phyloP scores from a whole-genome alignment of 2,797 vertebrate genomes.

The Psittacula echo region DNA sequence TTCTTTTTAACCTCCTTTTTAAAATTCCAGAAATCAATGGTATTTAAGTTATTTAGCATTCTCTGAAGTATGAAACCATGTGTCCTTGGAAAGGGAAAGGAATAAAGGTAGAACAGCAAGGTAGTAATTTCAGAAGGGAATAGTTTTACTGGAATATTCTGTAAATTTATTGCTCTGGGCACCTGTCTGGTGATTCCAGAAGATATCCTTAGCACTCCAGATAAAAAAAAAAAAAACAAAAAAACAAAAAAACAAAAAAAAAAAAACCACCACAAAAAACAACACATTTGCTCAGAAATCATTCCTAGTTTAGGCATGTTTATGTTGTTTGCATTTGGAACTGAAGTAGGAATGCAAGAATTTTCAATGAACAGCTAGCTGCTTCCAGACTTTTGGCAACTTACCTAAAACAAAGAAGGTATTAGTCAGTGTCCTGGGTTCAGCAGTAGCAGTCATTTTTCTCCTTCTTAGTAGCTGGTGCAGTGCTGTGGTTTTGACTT shows the following conservation, averaged over 20 bases:
- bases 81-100: not conserved
- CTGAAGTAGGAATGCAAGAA: not conserved
- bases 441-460: too few relatives aligned
- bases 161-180: not conserved
- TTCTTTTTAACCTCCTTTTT: not conserved
- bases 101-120: not conserved
- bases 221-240: not conserved
- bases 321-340: not conserved
- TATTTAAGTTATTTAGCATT: not conserved
- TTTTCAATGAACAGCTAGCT: not conserved
- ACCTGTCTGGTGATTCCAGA: not conserved
- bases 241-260: not conserved
- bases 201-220: not conserved
- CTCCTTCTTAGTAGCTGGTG: too few relatives aligned
- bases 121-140: not conserved
- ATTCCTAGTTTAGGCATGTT: not conserved
- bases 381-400: not conserved
- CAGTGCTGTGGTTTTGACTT: too few relatives aligned
- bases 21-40: not conserved
- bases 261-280: too few relatives aligned
- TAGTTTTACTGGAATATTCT: not conserved
- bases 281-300: not conserved
- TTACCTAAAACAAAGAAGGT: not conserved
- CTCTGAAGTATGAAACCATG: accelerated
- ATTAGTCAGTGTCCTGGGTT: not conserved